A percentile compares a stretch with the other conserved stretches of the same genome.
Conservation (phyloP, 1,140 invertebrate genomes). For the Sweltsa coloradensis region DNA sequence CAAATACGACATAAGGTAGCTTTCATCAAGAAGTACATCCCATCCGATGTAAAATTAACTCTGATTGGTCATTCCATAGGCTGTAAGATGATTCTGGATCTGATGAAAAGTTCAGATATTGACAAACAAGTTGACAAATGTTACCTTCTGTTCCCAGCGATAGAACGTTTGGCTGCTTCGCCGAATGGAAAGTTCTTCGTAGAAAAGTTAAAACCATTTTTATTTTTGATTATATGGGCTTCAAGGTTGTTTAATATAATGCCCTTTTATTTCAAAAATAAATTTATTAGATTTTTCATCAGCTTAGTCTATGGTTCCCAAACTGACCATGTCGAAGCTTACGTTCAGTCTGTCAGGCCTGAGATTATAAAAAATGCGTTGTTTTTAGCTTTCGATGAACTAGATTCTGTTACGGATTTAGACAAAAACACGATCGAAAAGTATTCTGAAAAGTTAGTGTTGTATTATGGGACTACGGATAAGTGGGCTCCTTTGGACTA, state of each 20-base stretch:
- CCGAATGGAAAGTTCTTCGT: conserved; percentile 51
- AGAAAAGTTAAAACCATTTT: conserved; percentile 37
- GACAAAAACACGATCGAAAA: conserved; percentile 35
- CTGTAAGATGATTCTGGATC: conserved; percentile 60
- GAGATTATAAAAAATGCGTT: conserved; percentile 38
- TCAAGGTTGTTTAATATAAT: conserved; percentile 44
- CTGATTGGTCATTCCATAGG: conserved; percentile 79
- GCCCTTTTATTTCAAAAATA: conserved; percentile 35
- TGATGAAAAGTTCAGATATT: conserved; percentile 45
- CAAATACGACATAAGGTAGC: conserved; percentile 68
- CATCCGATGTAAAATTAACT: conserved; percentile 50
- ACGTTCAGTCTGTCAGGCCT: conserved; percentile 38
- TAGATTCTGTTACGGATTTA: conserved; percentile 41
- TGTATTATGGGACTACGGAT: conserved; percentile 65
- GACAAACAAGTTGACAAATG: conserved; percentile 34
- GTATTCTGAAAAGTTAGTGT: conserved; percentile 44
- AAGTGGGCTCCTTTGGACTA: conserved; percentile 59
- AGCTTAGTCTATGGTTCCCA: conserved; percentile 19
- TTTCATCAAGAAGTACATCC: conserved; percentile 61
- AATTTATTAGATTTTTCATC: conserved; percentile 38
- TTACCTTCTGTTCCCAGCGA: conserved; percentile 70
- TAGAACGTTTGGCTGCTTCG: conserved; percentile 62
- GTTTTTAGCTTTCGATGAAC: conserved; percentile 47
- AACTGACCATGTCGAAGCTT: conserved; percentile 27
- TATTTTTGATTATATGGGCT: conserved; percentile 39